A percentile compares a stretch with the other conserved stretches of the same genome.
Evolutionary conservation across 1,140 invertebrate species (phyloP).

Genomic region (Oedothorax gibbosus): DNA sequence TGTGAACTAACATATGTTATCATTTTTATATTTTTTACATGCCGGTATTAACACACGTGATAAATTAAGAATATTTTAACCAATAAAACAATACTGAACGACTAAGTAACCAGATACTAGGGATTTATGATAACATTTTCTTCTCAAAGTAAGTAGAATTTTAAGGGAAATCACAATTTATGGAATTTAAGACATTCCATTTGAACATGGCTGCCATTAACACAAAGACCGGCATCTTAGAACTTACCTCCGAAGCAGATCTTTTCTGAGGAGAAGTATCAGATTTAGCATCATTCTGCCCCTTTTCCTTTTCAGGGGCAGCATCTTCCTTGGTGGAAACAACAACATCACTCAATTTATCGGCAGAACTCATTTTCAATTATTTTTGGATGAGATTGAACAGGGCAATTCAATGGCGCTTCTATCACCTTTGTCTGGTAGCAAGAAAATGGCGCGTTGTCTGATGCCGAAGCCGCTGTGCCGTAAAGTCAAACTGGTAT

Average conservation of each 20-base stretch:
- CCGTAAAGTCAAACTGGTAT: not conserved
- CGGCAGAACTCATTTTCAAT: constrained; percentile 38
- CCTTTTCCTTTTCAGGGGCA: constrained; percentile 38
- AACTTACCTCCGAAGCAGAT: constrained; percentile 46
- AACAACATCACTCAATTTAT: constrained; percentile 44
- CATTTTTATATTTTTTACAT: too few species aligned
- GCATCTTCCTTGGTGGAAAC: constrained; percentile 39
- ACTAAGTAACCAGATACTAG: too few species aligned
- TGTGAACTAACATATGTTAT: too few species aligned
- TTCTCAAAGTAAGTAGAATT: too few species aligned
- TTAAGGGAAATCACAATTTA: not conserved
- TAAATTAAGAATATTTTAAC: too few species aligned
- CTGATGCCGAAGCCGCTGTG: not conserved
- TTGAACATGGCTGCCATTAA: constrained; percentile 41
- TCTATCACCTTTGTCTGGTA: constrained; percentile 38
- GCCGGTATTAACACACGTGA: too few species aligned
- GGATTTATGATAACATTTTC: too few species aligned
- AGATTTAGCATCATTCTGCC: constrained; percentile 34
- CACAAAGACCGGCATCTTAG: constrained; percentile 19
- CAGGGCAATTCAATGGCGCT: not conserved
- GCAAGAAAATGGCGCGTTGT: constrained; percentile 42
- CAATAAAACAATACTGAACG: too few species aligned
- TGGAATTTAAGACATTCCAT: not conserved
- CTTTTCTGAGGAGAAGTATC: constrained; percentile 52
- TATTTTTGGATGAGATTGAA: not conserved